Conservation (phyloP, 1,140 invertebrate species). For the Pachypeltis micranthus region DNA sequence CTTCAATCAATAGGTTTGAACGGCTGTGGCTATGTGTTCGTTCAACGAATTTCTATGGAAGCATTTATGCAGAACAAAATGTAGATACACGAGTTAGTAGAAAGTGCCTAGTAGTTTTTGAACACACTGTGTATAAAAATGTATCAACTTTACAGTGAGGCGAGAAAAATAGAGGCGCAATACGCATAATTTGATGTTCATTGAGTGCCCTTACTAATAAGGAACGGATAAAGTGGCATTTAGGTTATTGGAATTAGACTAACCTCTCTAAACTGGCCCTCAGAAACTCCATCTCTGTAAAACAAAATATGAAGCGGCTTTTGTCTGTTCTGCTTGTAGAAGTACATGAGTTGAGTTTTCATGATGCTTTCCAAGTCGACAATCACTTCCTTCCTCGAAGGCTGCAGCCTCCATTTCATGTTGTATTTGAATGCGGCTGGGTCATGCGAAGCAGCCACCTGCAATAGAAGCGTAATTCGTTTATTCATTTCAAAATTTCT, state of each 20-base stretch:
- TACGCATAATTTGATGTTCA: too few species aligned
- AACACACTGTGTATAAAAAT: too few species aligned
- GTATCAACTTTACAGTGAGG: background rate
- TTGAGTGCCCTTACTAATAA: too few species aligned
- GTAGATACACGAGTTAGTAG: too few species aligned
- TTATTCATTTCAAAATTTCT: too few species aligned
- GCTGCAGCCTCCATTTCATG: slow-evolving; percentile 54
- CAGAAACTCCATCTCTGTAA: slow-evolving; percentile 75
- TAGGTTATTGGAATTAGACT: slow-evolving; percentile 24
- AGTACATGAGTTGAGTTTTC: slow-evolving; percentile 41
- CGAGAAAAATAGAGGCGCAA: too few species aligned
- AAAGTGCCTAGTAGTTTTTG: too few species aligned
- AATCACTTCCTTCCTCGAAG: slow-evolving; percentile 56
- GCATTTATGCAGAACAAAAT: too few species aligned
- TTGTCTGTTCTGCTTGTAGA: slow-evolving; percentile 35
- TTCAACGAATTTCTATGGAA: too few species aligned
- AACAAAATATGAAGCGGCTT: slow-evolving; percentile 54
- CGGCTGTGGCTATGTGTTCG: too few species aligned
- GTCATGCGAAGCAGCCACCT: slow-evolving; percentile 57
- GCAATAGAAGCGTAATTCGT: slow-evolving; percentile 19
- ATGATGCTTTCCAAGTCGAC: slow-evolving; percentile 60
- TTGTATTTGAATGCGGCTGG: slow-evolving; percentile 52
- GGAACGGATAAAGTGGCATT: too few species aligned
- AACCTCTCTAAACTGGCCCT: slow-evolving; percentile 68
- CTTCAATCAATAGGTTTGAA: too few species aligned